Base-by-base conservation (phyloP, 2,113 vertebrate species). In the Chiloscyllium plagiosum region DNA sequence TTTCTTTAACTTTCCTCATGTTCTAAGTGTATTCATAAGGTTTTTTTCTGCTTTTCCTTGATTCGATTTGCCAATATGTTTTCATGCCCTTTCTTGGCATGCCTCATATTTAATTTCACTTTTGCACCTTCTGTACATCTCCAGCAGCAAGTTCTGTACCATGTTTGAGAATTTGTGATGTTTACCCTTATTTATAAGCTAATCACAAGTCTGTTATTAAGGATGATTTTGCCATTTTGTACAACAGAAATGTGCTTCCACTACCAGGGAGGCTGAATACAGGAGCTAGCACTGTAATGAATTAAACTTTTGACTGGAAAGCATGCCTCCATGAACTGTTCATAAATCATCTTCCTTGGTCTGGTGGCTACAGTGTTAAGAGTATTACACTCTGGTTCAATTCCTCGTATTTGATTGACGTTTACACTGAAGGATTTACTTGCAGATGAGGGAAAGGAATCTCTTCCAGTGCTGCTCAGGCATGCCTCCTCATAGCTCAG, bases 271-370 rank as follows among this genome's bases (percentile, higher is more conserved):
- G 19, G 15, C 33, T 66, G 29, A 56, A 52, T 87, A 7, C 12
- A 29, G 22, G 0, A 93, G 12, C 56, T 8, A 20, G 6, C 29
- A 7, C n/a, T 66, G 61, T 68, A 65, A 65, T 90, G 52, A 90
- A 90, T 90, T 61, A 65, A 90, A 90, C 87, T 61, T 90, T 66
- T 93, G 61, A 66, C 29, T 93, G 33, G 56, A 93, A 66, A 66
- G 61, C 33, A 93, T 93, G 33, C 19, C 89, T 93, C 65, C 89
- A 66, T 66, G 89, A 92, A 22, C 89, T 66, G 61, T 65, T 66
- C n/a, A 37, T 66, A 20, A 92, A 93, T 24, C 61, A 37, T 93
- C 29, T 2, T 65, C 61, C 52, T 61, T 66, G 33, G 33, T 66
- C 26, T 68, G 33, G 15, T 37, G 52, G 15, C 29, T 65, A 33